Base-by-base conservation (phyloP, 2,797 vertebrate species). In the Ceyx erithaca region DNA sequence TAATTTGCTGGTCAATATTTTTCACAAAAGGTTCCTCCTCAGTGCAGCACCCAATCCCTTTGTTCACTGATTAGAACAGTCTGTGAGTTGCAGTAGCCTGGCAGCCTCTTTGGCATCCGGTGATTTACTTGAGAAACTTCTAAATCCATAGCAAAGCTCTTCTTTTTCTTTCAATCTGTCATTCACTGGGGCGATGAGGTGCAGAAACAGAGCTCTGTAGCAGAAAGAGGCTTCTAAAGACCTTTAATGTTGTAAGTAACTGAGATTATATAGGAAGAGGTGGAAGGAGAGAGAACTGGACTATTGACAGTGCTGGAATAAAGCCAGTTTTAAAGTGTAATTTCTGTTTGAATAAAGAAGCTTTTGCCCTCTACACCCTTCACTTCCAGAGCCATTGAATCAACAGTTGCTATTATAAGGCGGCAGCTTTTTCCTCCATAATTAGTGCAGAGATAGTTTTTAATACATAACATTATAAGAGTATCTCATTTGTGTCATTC, bases 1-100 rank as follows among this genome's bases (percentile, higher is more conserved):
- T 73, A 83, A 95, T 94, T 92, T 89, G 79, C 90, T 92, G 93
- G 93, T 94, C 90, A 92, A 93, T 96, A 94, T 86, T 92, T 92
- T 81, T 87, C 84, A 94, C 89, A 92, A 94, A 95, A 87, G 76
- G 52, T 59, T 67, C 77, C 35, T 68, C 28, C 78, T 79, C 1
- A 1, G 71, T 49, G 66, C 86, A 64, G 79, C 72, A 66, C 80
- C 46, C 1, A 1, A 37, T 0, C 9, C 63, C 67, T 93, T 94
- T 94, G 85, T 92, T 91, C 5, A 0, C 45, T 87, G 82, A 73
- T 89, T 93, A 15, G 26, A 87, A 54, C 79, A 22, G 78, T 37
- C 23, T 48, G 51, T 0, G 14, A 86, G 79, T 22, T 57, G 84
- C 89, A 79, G 73, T 10, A 91, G 77, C 79, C 89, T 87, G 82